Evolutionary conservation across 2,113 vertebrate species (phyloP).

Genomic region (Ancistrus triradiatus): DNA sequence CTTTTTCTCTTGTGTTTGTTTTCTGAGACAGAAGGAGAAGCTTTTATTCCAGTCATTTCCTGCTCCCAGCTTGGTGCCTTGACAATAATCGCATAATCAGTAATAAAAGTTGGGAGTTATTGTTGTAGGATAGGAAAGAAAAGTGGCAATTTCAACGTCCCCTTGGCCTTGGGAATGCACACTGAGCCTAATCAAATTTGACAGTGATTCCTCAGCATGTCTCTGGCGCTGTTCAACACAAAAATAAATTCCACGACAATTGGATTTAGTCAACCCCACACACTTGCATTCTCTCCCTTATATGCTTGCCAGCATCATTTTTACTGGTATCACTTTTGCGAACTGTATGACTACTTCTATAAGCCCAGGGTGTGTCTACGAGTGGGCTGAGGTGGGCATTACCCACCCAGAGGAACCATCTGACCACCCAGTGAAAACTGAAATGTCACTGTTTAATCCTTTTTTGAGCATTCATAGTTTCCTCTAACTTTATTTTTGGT

Average conservation of each 20-base stretch:
- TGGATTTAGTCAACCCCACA: slow-evolving; percentile 48
- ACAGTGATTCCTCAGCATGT: slow-evolving; percentile 43
- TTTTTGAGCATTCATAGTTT: too few species aligned
- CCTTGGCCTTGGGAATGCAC: slow-evolving; percentile 22
- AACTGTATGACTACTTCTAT: slow-evolving; percentile 5
- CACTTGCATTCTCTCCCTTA: slow-evolving; percentile 7
- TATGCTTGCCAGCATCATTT: slow-evolving; percentile 49
- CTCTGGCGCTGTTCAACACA: slow-evolving; percentile 50
- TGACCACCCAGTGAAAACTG: too few species aligned
- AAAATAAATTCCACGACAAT: slow-evolving; percentile 58
- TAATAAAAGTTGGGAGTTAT: slow-evolving; percentile 44
- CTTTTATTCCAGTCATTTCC: slow-evolving; percentile 33
- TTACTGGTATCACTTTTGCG: slow-evolving; percentile 48
- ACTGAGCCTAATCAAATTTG: slow-evolving; percentile 52
- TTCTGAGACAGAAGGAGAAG: slow-evolving; percentile 7
- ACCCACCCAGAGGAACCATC: too few species aligned
- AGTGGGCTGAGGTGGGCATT: too few species aligned
- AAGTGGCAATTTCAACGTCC: slow-evolving; percentile 35
- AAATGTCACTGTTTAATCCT: too few species aligned
- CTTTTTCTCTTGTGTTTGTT: slow-evolving; percentile 8
- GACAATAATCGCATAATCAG: slow-evolving; percentile 40
- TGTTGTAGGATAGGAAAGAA: slow-evolving; percentile 25
- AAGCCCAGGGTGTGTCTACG: too few species aligned
- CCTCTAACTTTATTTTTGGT: too few species aligned
- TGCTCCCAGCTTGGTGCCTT: slow-evolving; percentile 26